Evolutionary conservation across 2,888 invertebrate genomes (phyloP).

Genomic region (Xestia sexstrigata): DNA sequence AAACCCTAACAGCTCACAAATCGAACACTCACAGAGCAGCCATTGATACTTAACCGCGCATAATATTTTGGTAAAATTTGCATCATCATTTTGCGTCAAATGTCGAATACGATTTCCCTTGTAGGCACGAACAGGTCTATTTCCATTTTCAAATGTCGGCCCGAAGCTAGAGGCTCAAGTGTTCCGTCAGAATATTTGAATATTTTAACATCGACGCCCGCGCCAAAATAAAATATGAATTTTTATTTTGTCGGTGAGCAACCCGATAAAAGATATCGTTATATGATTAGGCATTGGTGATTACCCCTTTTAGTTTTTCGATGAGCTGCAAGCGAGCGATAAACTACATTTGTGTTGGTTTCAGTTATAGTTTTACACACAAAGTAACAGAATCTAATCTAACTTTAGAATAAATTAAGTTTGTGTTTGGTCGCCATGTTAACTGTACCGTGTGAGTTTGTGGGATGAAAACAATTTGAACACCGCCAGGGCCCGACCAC

Average conservation of each 20-base stretch:
- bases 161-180: conserved; percentile 83
- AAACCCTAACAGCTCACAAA: conserved; percentile 56
- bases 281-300: conserved; percentile 52
- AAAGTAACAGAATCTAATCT: conserved; percentile 66
- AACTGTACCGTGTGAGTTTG: conserved; percentile 78
- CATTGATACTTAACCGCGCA: conserved; percentile 81
- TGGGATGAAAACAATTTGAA: conserved; percentile 85
- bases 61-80: conserved; percentile 81
- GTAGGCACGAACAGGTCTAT: conserved; percentile 84
- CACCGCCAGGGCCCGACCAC: conserved; percentile 79
- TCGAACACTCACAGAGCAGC: conserved; percentile 70
- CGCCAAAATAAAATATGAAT: conserved; percentile 82
- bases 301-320: conserved; percentile 53
- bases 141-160: conserved; percentile 87
- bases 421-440: conserved; percentile 72
- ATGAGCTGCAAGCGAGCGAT: conserved; percentile 33
- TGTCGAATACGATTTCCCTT: conserved; percentile 84
- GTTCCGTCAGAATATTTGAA: conserved; percentile 87
- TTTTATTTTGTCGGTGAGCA: conserved; percentile 73
- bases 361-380: conserved; percentile 59
- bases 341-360: conserved; percentile 42
- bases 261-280: conserved; percentile 57
- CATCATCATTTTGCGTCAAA: conserved; percentile 84
- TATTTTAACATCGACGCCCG: conserved; percentile 83
- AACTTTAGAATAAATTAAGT: conserved; percentile 72